These are phyloP conservation scores for Emys orbicularis DNA, from an alignment of 2,797 vertebrate species.

Conservation along the genomic window DNA sequence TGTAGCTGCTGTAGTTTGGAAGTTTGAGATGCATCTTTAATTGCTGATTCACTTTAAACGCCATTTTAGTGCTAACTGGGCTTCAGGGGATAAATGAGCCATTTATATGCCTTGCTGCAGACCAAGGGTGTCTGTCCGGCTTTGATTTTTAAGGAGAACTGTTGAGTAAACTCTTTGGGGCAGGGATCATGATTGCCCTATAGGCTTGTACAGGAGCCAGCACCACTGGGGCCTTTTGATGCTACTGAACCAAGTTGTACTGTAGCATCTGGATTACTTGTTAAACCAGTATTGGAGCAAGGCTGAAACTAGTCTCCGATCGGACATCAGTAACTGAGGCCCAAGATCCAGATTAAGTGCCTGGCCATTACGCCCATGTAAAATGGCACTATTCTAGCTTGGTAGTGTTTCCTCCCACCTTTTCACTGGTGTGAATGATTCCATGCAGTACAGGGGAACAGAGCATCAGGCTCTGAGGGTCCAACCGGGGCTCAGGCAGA, in stretches of 20 bases:
- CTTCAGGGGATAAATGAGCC: accelerated
- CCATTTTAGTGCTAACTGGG: accelerated
- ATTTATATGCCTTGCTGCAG: background rate
- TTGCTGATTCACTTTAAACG: background rate
- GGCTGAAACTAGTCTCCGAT: background rate
- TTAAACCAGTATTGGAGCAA: background rate
- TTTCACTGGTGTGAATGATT: background rate
- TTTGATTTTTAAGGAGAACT: background rate
- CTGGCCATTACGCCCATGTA: background rate
- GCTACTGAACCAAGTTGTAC: background rate
- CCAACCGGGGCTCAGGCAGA: background rate
- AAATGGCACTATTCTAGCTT: background rate
- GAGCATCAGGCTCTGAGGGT: background rate
- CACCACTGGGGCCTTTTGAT: background rate
- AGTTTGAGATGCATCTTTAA: background rate
- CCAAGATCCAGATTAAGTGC: background rate
- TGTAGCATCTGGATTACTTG: background rate
- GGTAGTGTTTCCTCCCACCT: background rate
- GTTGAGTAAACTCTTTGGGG: background rate
- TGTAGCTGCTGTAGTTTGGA: background rate
- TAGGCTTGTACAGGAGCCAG: no score
- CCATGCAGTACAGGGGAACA: background rate
- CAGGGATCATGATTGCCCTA: accelerated
- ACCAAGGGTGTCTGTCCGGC: background rate
- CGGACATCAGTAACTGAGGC: background rate